Evolutionary conservation across 1,140 invertebrate genomes (phyloP), one percentile per base, ranked within the genome.

Genomic region (Wiebesia pumilae): DNA sequence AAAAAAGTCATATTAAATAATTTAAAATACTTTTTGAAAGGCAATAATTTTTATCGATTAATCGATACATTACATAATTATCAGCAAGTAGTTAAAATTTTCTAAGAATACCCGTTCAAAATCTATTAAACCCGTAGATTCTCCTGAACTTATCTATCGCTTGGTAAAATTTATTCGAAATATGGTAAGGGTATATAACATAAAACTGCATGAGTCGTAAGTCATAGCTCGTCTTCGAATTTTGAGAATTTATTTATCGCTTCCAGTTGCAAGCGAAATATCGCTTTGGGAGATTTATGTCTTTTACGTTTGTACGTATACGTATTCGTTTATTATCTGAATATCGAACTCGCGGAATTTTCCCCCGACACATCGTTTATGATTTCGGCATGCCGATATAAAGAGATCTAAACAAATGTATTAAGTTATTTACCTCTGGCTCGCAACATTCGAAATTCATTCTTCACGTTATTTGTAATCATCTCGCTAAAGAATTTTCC

Each of bases 161-260:
- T 62, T 43, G 77, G 14, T 62, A 38, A 14, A 4, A 58, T 77
- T 77, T 77, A 62, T 67, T 73, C 27, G 58, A 33, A 83, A 83
- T 51, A 71, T 43, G 43, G 24, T 3, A 16, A 67, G n/a, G 10
- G 40, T 16, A 30, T 54, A 24, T 35, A 35, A 35, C 27, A 7
- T 40, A 40, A 65, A 24, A 40, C 30, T 58, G 4, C 1, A 3
- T 7, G 58, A 65, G 58, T 65, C 73, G 30, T 67, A 84, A 84
- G 83, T 84, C 83, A 84, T 67, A 43, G 47, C 83, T 65, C 73
- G 73, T 84, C 83, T 84, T 84, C 51, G 83, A 65, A 84, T 78
- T 84, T 78, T 75, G 58, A 84, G 40, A 84, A 80, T 85, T 79
- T 80, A 85, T 85, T 85, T 85, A 85, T 85, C 81, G 30, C 67